These are phyloP conservation scores for Thaleichthys pacificus DNA, from an alignment of 2,797 vertebrate genomes.

Conservation along the genomic window DNA sequence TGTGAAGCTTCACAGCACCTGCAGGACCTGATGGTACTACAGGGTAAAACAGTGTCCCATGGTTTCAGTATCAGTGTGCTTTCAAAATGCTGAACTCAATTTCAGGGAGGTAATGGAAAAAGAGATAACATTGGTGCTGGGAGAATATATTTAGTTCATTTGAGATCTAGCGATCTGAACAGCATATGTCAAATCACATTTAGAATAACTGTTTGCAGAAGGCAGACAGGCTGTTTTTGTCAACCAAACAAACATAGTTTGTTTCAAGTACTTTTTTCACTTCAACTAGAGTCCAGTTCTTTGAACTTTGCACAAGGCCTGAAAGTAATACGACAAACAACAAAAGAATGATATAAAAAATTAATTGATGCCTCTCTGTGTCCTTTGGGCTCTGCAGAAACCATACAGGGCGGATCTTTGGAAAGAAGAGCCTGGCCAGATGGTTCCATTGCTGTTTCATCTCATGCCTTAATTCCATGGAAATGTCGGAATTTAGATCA, in stretches of 20 bases:
- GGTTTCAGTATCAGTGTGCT: background rate
- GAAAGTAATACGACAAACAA: conserved; percentile 39
- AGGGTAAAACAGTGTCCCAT: background rate
- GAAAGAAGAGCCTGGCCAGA: conserved; percentile 39
- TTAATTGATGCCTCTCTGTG: conserved; percentile 22
- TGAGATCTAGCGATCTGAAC: background rate
- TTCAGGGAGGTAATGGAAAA: background rate
- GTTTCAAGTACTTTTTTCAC: conserved; percentile 15
- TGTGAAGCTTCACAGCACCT: conserved; percentile 15
- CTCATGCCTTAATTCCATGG: conserved; percentile 21
- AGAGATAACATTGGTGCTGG: background rate
- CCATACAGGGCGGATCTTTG: conserved; percentile 32
- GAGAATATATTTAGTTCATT: background rate
- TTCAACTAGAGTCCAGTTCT: conserved; percentile 15
- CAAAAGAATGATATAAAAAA: conserved; percentile 37
- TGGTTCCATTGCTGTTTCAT: conserved; percentile 42
- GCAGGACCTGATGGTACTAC: background rate
- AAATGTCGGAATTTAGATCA: conserved; percentile 31
- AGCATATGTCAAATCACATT: background rate
- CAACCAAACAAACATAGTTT: conserved; percentile 13
- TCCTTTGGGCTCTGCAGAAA: conserved; percentile 33
- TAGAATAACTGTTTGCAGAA: background rate
- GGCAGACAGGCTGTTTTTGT: background rate
- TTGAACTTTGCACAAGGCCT: conserved; percentile 19
- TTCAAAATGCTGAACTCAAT: background rate